Evolutionary conservation across 2,113 vertebrate species (phyloP).

Genomic region (Ariopsis seemanni): DNA sequence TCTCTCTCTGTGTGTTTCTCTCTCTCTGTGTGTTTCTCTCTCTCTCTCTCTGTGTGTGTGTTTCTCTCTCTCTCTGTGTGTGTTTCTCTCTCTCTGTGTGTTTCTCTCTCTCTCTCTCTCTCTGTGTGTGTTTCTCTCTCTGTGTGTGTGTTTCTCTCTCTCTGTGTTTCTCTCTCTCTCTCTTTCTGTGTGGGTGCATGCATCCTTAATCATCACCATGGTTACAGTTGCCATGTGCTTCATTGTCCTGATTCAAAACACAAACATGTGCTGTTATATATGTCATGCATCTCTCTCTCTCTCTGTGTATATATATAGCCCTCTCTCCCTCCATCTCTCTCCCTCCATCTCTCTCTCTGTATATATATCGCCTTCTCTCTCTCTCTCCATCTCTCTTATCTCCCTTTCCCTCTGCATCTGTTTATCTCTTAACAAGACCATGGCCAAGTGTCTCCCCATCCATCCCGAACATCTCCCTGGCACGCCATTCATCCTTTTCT

Average conservation of each 20-base stretch:
- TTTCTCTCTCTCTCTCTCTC: too few species aligned
- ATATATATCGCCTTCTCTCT: background rate
- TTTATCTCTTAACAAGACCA: background rate
- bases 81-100: too few species aligned
- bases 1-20: too few species aligned
- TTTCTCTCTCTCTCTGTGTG: too few species aligned
- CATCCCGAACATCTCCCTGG: background rate
- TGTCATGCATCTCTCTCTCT: conserved; percentile 12
- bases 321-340: background rate
- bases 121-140: background rate
- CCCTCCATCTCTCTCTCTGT: background rate
- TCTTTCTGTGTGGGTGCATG: background rate
- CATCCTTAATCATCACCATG: conserved; percentile 38
- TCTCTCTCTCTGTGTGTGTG: too few species aligned
- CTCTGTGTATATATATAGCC: background rate
- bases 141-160: too few species aligned
- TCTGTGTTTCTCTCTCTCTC: too few species aligned
- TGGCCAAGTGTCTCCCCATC: background rate
- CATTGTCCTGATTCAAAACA: conserved; percentile 43
- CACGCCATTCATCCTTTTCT: background rate
- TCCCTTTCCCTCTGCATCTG: background rate
- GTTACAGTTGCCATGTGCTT: conserved; percentile 46
- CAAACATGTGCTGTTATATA: conserved; percentile 33
- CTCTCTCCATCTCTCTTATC: background rate
- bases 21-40: too few species aligned